These are phyloP conservation scores for Platorchestia sp. DNA, from an alignment of 1,140 invertebrate genomes.

Conservation along the genomic window DNA sequence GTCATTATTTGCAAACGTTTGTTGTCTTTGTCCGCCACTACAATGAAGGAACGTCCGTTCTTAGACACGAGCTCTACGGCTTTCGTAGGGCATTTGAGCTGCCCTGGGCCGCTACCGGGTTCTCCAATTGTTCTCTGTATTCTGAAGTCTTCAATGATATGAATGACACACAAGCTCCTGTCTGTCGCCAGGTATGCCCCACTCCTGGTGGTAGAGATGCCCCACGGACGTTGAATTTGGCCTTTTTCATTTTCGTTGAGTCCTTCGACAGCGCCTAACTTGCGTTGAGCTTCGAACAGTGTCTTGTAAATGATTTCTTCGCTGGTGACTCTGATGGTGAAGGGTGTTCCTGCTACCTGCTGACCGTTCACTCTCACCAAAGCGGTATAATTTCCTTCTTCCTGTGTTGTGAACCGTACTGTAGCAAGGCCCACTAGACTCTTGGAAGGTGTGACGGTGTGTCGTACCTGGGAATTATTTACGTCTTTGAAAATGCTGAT, in stretches of 20 bases:
- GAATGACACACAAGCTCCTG: background rate
- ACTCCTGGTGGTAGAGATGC: background rate
- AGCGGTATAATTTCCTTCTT: background rate
- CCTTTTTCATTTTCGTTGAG: background rate
- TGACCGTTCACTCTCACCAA: background rate
- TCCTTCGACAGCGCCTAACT: background rate
- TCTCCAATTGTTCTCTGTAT: background rate
- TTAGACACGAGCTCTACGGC: background rate
- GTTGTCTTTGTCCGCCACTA: slow-evolving; percentile 24
- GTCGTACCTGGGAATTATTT: background rate
- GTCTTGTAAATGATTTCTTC: background rate
- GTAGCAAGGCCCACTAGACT: background rate
- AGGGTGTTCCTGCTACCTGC: background rate
- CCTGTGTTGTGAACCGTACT: background rate
- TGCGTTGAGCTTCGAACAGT: background rate
- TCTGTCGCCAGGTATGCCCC: background rate
- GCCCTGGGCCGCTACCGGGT: background rate
- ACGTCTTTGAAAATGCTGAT: background rate
- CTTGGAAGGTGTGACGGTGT: background rate
- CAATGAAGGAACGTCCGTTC: background rate
- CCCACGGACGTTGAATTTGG: background rate
- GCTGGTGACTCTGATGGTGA: background rate
- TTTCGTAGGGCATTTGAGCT: slow-evolving; percentile 3
- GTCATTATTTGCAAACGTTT: background rate
- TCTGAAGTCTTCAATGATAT: background rate